phyloP scores from a whole-genome alignment of 35 echinoderm and acorn worm species.

The Apostichopus japonicus region DNA sequence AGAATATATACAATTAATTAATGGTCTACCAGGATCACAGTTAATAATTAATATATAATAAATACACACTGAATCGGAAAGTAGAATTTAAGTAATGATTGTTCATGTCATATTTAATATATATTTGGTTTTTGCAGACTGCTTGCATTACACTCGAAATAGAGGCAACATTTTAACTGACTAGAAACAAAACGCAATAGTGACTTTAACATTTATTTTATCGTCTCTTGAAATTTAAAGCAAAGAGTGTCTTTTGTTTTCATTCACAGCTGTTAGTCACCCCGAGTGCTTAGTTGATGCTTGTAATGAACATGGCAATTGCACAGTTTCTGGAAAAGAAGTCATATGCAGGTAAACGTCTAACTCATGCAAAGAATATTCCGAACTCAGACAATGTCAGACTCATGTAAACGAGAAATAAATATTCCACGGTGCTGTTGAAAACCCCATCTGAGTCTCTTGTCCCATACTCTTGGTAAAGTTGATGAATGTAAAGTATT shows the following conservation, averaged over 20 bases:
- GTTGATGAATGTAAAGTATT: not conserved
- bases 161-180: not conserved
- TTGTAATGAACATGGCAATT: not conserved
- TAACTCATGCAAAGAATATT: not conserved
- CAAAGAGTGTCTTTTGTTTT: not conserved
- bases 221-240: not conserved
- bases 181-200: not conserved
- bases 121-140: not conserved
- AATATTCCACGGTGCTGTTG: not conserved
- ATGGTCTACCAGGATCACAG: too few relatives aligned
- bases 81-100: not conserved
- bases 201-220: not conserved
- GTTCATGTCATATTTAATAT: not conserved
- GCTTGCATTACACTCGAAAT: not conserved
- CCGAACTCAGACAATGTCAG: not conserved
- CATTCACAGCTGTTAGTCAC: not conserved
- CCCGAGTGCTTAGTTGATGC: not conserved
- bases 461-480: too few relatives aligned
- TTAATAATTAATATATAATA: not conserved
- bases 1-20: too few relatives aligned
- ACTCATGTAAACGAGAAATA: too few relatives aligned
- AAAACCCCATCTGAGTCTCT: too few relatives aligned
- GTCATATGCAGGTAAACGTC: constrained; percentile 1
- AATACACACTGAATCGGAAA: not conserved
- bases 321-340: not conserved